A percentile compares a stretch with the other conserved stretches of the same genome.
These are phyloP conservation scores for Andrena bicolor DNA, from an alignment of 2,888 invertebrate genomes.

Conservation along the genomic window DNA sequence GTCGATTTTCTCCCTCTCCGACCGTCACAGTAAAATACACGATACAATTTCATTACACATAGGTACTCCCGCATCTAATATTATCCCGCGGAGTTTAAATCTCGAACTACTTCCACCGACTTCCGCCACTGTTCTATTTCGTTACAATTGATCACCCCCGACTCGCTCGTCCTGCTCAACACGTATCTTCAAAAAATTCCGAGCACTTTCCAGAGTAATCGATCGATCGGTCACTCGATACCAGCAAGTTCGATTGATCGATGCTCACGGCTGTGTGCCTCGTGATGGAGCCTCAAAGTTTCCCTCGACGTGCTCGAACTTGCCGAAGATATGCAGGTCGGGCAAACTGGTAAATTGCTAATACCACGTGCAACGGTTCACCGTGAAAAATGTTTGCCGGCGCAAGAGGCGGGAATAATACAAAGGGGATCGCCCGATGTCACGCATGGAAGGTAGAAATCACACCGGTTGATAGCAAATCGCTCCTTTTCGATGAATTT, in stretches of 20 bases:
- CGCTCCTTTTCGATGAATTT: conserved; percentile 14
- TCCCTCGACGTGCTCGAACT: conserved; percentile 28
- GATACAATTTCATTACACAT: no score
- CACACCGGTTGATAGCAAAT: conserved; percentile 5
- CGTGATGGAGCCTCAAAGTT: conserved; percentile 67
- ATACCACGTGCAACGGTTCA: conserved; percentile 35
- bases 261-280: conserved; percentile 45
- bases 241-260: conserved; percentile 68
- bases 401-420: background rate
- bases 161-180: conserved; percentile 8
- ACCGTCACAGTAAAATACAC: no score
- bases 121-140: background rate
- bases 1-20: no score
- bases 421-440: background rate
- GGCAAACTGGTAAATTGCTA: conserved; percentile 45
- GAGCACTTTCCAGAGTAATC: conserved; percentile 43
- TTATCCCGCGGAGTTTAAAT: no score
- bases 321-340: conserved; percentile 35
- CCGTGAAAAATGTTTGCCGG: conserved; percentile 21
- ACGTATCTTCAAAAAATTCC: conserved; percentile 43
- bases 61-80: no score
- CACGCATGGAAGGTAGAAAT: conserved; percentile 24
- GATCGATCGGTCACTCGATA: conserved; percentile 66
- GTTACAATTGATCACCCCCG: background rate
- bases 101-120: background rate